A percentile compares a stretch with the other conserved stretches of the same genome.
Conservation (phyloP, 2,888 invertebrate species). For the Buathra laborator region DNA sequence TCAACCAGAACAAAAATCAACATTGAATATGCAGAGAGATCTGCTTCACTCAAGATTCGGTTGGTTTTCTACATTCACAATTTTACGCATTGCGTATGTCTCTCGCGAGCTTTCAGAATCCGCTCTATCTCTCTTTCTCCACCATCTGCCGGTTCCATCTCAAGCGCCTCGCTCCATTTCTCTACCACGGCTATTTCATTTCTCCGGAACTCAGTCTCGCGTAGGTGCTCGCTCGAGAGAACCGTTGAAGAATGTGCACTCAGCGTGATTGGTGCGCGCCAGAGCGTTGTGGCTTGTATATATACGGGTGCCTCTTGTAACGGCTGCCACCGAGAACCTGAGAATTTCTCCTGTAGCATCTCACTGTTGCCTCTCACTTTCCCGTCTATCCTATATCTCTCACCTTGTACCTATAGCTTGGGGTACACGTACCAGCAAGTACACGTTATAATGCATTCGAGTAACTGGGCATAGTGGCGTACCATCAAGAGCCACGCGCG, state of each 20-base stretch:
- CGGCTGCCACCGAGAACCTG: slow-evolving; percentile 75
- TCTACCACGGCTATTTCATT: slow-evolving; percentile 50
- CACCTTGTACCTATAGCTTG: slow-evolving; percentile 11
- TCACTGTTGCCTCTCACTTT: slow-evolving; percentile 60
- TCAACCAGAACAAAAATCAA: neutral
- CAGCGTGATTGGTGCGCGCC: slow-evolving; percentile 82
- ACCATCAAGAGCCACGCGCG: slow-evolving; percentile 15
- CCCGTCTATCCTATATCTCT: slow-evolving; percentile 35
- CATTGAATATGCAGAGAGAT: slow-evolving; percentile 27
- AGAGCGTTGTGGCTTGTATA: slow-evolving; percentile 70
- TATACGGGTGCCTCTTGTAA: slow-evolving; percentile 39
- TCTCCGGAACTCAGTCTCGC: slow-evolving; percentile 57
- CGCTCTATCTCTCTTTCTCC: slow-evolving; percentile 5
- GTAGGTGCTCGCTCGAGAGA: slow-evolving; percentile 69
- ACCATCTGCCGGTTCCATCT: slow-evolving; percentile 19
- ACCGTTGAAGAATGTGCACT: slow-evolving; percentile 83
- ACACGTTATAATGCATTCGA: slow-evolving; percentile 52
- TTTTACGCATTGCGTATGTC: slow-evolving; percentile 33
- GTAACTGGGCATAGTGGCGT: neutral
- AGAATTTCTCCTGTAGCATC: slow-evolving; percentile 71
- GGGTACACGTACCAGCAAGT: neutral
- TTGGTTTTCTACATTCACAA: neutral
- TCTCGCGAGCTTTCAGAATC: slow-evolving; percentile 15
- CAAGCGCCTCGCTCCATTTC: slow-evolving; percentile 39
- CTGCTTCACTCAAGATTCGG: neutral